phyloP scores from a whole-genome alignment of 2,888 invertebrate genomes.

The Drosophila atripex region DNA sequence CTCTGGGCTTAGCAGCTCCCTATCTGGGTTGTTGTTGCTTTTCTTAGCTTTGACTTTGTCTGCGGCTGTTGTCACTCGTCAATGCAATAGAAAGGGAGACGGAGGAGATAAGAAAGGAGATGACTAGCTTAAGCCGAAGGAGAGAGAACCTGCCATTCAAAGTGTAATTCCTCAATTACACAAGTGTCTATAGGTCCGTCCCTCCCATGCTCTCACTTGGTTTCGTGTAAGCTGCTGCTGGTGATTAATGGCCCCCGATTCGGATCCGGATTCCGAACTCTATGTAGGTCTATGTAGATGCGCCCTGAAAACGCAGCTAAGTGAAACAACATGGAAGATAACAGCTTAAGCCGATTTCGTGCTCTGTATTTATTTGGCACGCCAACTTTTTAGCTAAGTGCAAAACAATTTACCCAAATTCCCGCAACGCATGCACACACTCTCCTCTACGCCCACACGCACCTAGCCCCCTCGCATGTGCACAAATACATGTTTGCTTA shows the following conservation, averaged over 20 bases:
- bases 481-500: slow-evolving; percentile 51
- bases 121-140: slow-evolving; percentile 31
- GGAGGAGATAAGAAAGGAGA: slow-evolving; percentile 19
- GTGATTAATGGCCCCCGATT: slow-evolving; percentile 66
- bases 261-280: slow-evolving; percentile 19
- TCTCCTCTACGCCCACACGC: slow-evolving; percentile 23
- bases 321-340: slow-evolving; percentile 66
- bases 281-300: slow-evolving; percentile 43
- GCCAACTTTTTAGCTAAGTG: slow-evolving; percentile 76
- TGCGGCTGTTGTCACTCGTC: slow-evolving; percentile 67
- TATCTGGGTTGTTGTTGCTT: slow-evolving; percentile 14
- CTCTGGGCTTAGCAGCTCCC: neutral
- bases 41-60: slow-evolving; percentile 58
- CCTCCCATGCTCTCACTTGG: neutral
- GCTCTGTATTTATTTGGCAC: slow-evolving; percentile 68
- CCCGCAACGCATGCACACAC: slow-evolving; percentile 37
- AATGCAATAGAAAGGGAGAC: slow-evolving; percentile 11
- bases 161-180: slow-evolving; percentile 78
- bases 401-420: slow-evolving; percentile 79
- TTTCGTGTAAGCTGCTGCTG: slow-evolving; percentile 30
- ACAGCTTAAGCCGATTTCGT: slow-evolving; percentile 55
- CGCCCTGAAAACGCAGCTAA: slow-evolving; percentile 55
- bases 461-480: slow-evolving; percentile 25
- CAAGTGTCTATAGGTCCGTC: slow-evolving; percentile 49
- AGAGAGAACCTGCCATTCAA: slow-evolving; percentile 58